phyloP scores from a whole-genome alignment of 2,888 invertebrate species.

The Rosalia funebris region DNA sequence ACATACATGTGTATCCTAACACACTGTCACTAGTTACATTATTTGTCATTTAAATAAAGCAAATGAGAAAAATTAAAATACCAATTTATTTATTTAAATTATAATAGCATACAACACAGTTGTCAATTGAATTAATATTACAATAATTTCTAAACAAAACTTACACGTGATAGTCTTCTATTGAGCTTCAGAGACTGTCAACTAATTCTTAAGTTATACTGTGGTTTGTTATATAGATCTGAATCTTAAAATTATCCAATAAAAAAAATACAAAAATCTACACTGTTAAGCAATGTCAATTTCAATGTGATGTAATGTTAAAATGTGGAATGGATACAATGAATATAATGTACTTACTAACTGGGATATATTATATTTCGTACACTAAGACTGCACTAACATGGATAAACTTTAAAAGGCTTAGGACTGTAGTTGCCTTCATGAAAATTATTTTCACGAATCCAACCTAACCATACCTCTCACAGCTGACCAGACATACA shows the following conservation, averaged over 20 bases:
- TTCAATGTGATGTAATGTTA: constrained; percentile 60
- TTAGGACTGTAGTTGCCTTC: constrained; percentile 23
- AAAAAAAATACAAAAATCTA: constrained; percentile 66
- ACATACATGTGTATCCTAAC: too few species aligned
- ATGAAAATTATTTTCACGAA: constrained; percentile 14
- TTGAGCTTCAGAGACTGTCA: constrained; percentile 54
- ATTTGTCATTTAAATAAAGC: too few species aligned
- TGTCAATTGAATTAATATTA: constrained; percentile 60
- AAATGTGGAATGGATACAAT: constrained; percentile 62
- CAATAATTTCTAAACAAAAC: constrained; percentile 60
- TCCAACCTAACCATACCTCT: constrained; percentile 36
- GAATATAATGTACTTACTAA: constrained; percentile 62
- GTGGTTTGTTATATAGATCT: constrained; percentile 51
- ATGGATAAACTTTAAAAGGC: constrained; percentile 54
- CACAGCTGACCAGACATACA: constrained; percentile 59
- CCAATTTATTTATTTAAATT: constrained; percentile 64
- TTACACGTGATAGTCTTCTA: constrained; percentile 56
- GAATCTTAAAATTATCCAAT: constrained; percentile 58
- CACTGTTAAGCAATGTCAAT: constrained; percentile 54
- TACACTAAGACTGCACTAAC: constrained; percentile 61
- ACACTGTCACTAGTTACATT: too few species aligned
- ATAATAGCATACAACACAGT: constrained; percentile 65
- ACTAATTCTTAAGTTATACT: too few species aligned
- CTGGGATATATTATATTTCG: constrained; percentile 54
- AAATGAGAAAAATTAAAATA: constrained; percentile 57